Conservation (phyloP, 2,888 invertebrate species). For the Melitaea athalia region DNA sequence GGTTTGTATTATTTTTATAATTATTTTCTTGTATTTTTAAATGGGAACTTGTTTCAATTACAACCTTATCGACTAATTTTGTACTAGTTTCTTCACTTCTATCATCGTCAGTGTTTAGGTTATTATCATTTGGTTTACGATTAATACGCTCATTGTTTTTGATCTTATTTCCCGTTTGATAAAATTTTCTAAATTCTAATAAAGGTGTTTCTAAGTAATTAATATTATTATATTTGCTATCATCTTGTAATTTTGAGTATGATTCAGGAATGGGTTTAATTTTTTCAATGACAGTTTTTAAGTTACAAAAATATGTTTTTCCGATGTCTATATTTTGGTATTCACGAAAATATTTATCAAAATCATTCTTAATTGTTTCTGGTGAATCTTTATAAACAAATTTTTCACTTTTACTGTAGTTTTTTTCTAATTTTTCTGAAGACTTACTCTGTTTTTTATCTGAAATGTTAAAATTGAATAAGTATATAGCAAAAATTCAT, state of each 20-base stretch:
- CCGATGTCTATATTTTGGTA: conserved; percentile 52
- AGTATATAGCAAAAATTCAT: not conserved
- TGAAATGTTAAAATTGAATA: conserved; percentile 28
- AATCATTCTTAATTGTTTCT: conserved; percentile 46
- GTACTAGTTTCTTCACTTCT: not conserved
- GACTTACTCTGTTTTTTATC: conserved; percentile 46
- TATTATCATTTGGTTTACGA: conserved; percentile 12
- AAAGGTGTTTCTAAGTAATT: conserved; percentile 67
- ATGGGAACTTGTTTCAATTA: not conserved
- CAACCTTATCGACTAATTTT: not conserved
- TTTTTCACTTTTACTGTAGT: conserved; percentile 26
- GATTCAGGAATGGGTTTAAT: conserved; percentile 50
- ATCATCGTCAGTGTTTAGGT: conserved; percentile 6
- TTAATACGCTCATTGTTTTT: conserved; percentile 10
- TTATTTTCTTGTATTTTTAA: not conserved
- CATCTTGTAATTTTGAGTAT: conserved; percentile 37
- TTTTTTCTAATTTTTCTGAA: conserved; percentile 37
- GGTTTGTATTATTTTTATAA: not conserved
- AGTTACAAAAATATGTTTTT: conserved; percentile 49
- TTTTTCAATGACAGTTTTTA: conserved; percentile 43
- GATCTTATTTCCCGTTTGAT: conserved; percentile 47
- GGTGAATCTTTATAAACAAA: conserved; percentile 21
- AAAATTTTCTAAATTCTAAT: conserved; percentile 66
- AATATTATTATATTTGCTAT: conserved; percentile 28
- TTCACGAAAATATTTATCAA: conserved; percentile 59